phyloP scores from a whole-genome alignment of 2,113 vertebrate genomes.

The Psammodynastes pulverulentus region DNA sequence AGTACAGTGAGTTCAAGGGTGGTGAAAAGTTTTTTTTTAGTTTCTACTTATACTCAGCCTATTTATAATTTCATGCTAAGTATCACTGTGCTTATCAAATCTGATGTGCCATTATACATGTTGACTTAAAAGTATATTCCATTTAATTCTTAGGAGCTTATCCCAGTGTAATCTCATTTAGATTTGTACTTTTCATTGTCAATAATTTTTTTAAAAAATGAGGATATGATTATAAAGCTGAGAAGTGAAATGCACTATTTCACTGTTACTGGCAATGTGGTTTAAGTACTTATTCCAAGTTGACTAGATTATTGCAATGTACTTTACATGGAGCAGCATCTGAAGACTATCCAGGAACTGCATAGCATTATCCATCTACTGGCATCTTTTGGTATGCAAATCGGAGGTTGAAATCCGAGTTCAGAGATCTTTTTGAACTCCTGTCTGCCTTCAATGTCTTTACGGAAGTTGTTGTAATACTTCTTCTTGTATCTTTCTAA shows the following conservation, averaged over 20 bases:
- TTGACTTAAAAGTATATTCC: background rate
- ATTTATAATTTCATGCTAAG: background rate
- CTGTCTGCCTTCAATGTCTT: background rate
- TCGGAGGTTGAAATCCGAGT: background rate
- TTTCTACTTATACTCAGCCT: background rate
- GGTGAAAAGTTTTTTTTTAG: background rate
- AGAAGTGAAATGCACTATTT: background rate
- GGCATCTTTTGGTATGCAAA: background rate
- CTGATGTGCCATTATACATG: background rate
- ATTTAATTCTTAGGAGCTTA: background rate
- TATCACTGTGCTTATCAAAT: background rate
- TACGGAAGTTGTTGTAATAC: background rate
- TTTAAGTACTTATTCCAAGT: background rate
- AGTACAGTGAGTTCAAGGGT: accelerated
- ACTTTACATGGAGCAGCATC: background rate
- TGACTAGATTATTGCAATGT: background rate
- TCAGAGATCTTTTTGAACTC: background rate
- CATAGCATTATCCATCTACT: background rate
- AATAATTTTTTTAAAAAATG: background rate
- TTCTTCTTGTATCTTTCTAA: background rate
- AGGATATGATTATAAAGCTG: background rate
- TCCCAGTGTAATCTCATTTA: background rate
- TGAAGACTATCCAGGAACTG: background rate
- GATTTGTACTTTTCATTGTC: background rate
- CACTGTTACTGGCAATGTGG: background rate